Percentiles rank a stretch among this genome's conserved stretches.
Conservation (phyloP, 1,140 invertebrate species). For the Sitodiplosis mosellana region DNA sequence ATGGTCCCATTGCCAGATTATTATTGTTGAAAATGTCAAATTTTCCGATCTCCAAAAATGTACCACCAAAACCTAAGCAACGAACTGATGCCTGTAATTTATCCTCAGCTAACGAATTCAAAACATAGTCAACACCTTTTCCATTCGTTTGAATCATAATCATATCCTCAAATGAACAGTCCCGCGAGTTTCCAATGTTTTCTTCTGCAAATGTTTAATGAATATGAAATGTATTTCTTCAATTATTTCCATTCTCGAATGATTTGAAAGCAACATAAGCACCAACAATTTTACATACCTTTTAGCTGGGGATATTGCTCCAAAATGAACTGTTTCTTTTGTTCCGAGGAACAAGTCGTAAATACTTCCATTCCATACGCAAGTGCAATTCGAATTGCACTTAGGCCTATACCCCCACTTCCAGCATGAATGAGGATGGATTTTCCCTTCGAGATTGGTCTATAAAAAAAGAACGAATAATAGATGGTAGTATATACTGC, state of each 20-base stretch:
- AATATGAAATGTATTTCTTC: conserved; percentile 82
- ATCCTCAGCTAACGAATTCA: conserved; percentile 48
- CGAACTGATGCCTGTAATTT: conserved; percentile 56
- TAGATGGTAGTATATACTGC: conserved; percentile 71
- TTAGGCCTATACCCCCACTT: conserved; percentile 72
- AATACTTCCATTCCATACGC: conserved; percentile 48
- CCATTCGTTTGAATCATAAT: conserved; percentile 34
- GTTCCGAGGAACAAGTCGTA: conserved; percentile 52
- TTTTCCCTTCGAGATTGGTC: conserved; percentile 45
- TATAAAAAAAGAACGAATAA: conserved; percentile 52
- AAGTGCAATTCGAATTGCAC: conserved; percentile 62
- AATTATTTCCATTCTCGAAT: conserved; percentile 79
- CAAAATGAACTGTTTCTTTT: conserved; percentile 61
- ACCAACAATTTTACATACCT: too few relatives aligned
- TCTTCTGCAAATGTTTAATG: conserved; percentile 29
- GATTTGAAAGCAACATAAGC: not conserved
- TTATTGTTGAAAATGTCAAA: conserved; percentile 49
- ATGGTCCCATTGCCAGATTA: conserved; percentile 41
- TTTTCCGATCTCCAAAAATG: conserved; percentile 63
- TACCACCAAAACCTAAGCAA: conserved; percentile 45
- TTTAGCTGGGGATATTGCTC: conserved; percentile 45
- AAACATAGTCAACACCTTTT: conserved; percentile 43
- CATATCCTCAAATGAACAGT: conserved; percentile 39
- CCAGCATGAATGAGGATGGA: conserved; percentile 73
- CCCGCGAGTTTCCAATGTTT: conserved; percentile 41